Conservation (phyloP, 2,888 invertebrate species). For the Busseola fusca region DNA sequence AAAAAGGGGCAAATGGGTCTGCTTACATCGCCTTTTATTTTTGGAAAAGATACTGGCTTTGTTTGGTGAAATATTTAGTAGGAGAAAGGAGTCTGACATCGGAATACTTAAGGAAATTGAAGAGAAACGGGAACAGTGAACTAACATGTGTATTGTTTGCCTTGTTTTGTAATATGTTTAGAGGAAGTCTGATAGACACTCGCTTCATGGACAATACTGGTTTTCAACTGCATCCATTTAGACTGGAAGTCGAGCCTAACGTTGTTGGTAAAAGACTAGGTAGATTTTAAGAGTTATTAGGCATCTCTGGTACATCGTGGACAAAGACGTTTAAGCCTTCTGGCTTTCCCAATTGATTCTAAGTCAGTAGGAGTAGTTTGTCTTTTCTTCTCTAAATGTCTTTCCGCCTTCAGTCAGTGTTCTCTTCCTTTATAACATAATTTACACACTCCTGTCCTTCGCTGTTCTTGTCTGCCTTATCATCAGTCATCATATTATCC, state of each 20-base stretch:
- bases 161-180: not conserved
- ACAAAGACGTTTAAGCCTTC: not conserved
- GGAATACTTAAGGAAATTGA: not conserved
- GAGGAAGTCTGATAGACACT: not conserved
- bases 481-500: not conserved
- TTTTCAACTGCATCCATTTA: too few relatives aligned
- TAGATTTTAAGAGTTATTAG: not conserved
- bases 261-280: not conserved
- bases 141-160: not conserved
- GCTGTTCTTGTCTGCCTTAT: not conserved
- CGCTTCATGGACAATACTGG: not conserved
- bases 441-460: not conserved
- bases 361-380: not conserved
- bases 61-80: conserved; percentile 25
- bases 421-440: not conserved
- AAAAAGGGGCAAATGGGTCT: conserved; percentile 16
- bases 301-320: not conserved
- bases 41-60: not conserved
- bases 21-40: conserved; percentile 33
- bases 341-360: not conserved
- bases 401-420: too few relatives aligned
- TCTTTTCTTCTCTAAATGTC: not conserved
- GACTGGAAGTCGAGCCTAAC: not conserved
- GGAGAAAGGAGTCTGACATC: not conserved
- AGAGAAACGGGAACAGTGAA: not conserved